phyloP scores from a whole-genome alignment of 2,888 invertebrate genomes.

The Zygogramma bicolorata region DNA sequence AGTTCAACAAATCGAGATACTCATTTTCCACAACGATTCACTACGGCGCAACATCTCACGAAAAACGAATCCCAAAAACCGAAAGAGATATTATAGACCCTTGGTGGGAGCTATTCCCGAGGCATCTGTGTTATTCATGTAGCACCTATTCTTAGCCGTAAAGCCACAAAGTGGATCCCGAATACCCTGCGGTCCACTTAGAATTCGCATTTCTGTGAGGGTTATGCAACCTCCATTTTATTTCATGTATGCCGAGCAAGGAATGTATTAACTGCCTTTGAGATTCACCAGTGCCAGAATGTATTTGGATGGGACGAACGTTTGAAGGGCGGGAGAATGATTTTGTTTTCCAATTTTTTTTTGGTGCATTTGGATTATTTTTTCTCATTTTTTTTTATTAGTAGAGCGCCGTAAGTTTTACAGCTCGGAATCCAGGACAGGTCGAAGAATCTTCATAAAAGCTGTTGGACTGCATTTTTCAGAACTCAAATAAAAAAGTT shows the following conservation, averaged over 20 bases:
- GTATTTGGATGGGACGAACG: background rate
- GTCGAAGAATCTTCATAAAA: too few species aligned
- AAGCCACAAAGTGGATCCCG: conserved; percentile 1
- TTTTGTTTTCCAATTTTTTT: too few species aligned
- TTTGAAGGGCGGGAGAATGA: background rate
- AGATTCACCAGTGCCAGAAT: background rate
- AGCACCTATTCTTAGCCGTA: background rate
- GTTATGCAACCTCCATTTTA: background rate
- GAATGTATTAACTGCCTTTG: background rate
- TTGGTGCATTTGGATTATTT: too few species aligned
- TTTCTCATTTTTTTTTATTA: too few species aligned
- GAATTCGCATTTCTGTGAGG: conserved; percentile 3
- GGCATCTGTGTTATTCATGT: conserved; percentile 5
- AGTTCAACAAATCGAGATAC: too few species aligned
- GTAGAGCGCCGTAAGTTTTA: too few species aligned
- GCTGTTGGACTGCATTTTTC: too few species aligned
- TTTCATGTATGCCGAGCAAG: background rate
- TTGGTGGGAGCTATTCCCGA: background rate
- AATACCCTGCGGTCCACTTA: conserved; percentile 4
- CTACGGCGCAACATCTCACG: background rate
- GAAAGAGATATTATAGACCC: background rate
- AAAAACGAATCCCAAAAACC: background rate
- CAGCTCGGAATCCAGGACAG: too few species aligned
- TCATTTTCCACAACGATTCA: background rate
- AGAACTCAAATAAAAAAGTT: too few species aligned